A percentile compares a stretch with the other conserved stretches of the same genome.
Evolutionary conservation across 92 coral and sea anemone species (phyloP).

Genomic region (Virgularia gustaviana): DNA sequence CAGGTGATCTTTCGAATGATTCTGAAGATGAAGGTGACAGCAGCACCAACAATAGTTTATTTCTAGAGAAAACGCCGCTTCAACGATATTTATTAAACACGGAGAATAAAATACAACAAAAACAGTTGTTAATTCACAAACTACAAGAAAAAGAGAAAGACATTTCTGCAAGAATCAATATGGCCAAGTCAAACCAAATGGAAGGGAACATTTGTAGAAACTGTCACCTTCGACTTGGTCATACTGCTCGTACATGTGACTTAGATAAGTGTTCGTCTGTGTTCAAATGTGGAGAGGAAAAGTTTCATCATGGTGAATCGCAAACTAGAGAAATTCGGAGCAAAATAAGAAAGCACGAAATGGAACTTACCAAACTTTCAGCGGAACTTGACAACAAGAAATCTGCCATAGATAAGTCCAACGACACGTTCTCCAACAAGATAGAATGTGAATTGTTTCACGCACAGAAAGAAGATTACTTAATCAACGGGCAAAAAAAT

Average conservation of each 20-base stretch:
- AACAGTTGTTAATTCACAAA: background rate
- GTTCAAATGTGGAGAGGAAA: background rate
- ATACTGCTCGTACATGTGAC: slow-evolving; percentile 28
- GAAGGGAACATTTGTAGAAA: slow-evolving; percentile 27
- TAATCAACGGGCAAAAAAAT: slow-evolving; percentile 27
- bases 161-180: background rate
- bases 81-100: slow-evolving; percentile 13
- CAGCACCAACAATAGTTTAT: slow-evolving; percentile 1
- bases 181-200: slow-evolving; percentile 8
- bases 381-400: slow-evolving; percentile 9
- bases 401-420: slow-evolving; percentile 23
- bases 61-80: slow-evolving; percentile 14
- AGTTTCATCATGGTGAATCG: background rate
- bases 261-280: background rate
- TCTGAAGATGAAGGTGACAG: slow-evolving; percentile 2
- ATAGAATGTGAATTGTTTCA: slow-evolving; percentile 23
- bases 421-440: slow-evolving; percentile 18
- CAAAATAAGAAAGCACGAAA: slow-evolving; percentile 9
- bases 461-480: slow-evolving; percentile 19
- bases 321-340: background rate
- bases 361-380: background rate
- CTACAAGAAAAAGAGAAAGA: slow-evolving; percentile 15
- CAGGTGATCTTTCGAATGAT: background rate
- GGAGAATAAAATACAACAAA: slow-evolving; percentile 3
- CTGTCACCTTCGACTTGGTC: slow-evolving; percentile 20